Evolutionary conservation across 2,797 vertebrate genomes (phyloP), one percentile per base, ranked within the genome.

Genomic region (Natrix natrix): DNA sequence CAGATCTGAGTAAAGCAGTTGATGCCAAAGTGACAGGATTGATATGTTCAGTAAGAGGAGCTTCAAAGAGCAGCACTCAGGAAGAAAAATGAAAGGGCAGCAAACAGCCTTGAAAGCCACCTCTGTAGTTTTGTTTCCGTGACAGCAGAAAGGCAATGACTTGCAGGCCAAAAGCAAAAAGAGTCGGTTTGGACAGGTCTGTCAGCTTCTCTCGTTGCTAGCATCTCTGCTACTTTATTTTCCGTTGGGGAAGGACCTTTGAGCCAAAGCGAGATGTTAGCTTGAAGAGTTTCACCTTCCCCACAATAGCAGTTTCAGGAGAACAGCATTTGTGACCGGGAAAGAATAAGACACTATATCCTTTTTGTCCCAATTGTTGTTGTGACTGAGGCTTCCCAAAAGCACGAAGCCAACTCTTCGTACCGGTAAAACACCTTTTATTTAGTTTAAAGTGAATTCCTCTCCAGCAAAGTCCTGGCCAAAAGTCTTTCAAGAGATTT

Each of bases 11-110:
- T 91, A 74, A 90, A 93, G 86, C 0, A 0, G 28, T 87, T 95
- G 54, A 3, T 0, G 0, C 17, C 48, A 86, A 92, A 91, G 74
- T 94, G 55, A 93, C 32, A 11, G 87, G 86, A 87, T 63, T 90
- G 83, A 26, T 48, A 1, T 12, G 8, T 93, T 83, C 13, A 37
- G 26, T 92, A 94, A 93, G 90, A 57, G 52, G 87, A 94, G 28
- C 61, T 61, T 94, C 91, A 91, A 69, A 2, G 43, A n/a, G 56
- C 22, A 83, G 52, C 55, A 16, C 60, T 43, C 74, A 37, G n/a
- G 52, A 94, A 92, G 87, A 90, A 92, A 91, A 94, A 93, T 91
- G 88, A 90, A 93, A 78, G 78, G 28, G 56, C 61, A 87, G 55
- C 14, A 17, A 91, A 63, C 87, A 91, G 90, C 52, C 57, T 48